Evolutionary conservation across 2,888 invertebrate species (phyloP).

Genomic region (Drosophila atripex): DNA sequence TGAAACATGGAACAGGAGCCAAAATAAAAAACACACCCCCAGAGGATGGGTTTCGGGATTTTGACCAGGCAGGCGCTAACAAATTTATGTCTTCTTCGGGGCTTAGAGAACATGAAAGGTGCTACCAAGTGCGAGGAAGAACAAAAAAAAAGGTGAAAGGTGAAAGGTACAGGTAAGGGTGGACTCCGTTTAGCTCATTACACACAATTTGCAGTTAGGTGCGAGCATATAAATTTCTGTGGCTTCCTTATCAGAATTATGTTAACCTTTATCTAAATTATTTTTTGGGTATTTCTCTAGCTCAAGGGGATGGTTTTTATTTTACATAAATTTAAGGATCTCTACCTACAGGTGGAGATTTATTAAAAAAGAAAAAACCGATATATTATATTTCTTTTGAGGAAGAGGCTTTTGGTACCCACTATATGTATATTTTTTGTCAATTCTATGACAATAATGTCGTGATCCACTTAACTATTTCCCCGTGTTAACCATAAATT

Average conservation of each 20-base stretch:
- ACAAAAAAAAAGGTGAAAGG: background rate
- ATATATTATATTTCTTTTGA: background rate
- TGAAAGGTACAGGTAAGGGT: slow-evolving; percentile 49
- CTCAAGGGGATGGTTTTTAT: background rate
- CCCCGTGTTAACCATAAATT: slow-evolving; percentile 26
- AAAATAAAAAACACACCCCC: slow-evolving; percentile 59
- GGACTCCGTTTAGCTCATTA: slow-evolving; percentile 78
- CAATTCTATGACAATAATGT: slow-evolving; percentile 8
- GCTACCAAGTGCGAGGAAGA: slow-evolving; percentile 62
- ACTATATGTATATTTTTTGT: background rate
- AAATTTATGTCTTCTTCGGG: slow-evolving; percentile 78
- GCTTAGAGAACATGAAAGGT: slow-evolving; percentile 71
- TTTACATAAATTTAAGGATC: slow-evolving; percentile 43
- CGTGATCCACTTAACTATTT: slow-evolving; percentile 30
- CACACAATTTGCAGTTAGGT: slow-evolving; percentile 83
- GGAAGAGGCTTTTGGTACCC: background rate
- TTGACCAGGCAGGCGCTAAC: slow-evolving; percentile 70
- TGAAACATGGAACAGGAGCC: slow-evolving; percentile 28
- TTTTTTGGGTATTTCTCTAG: slow-evolving; percentile 46
- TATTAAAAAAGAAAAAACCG: background rate
- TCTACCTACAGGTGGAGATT: slow-evolving; percentile 12
- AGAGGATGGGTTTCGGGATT: slow-evolving; percentile 51
- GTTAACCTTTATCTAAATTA: slow-evolving; percentile 77
- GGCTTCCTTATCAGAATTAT: slow-evolving; percentile 71
- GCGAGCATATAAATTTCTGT: slow-evolving; percentile 81